Base-by-base conservation (phyloP, 2,888 invertebrate genomes). In the Brachynemurus nebulosus region DNA sequence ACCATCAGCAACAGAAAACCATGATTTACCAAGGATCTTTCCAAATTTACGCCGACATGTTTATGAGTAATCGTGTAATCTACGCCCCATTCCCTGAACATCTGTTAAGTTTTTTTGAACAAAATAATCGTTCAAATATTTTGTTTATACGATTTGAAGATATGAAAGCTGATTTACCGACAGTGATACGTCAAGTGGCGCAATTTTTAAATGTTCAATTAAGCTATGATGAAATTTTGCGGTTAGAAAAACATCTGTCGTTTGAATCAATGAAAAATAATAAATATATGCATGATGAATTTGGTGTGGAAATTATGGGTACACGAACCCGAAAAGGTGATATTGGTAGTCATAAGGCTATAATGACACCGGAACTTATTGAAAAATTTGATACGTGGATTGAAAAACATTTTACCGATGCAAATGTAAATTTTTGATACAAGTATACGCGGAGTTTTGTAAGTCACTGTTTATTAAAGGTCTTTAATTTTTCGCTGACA, bases 241-340 rank as follows among this genome's bases (percentile, higher is more conserved):
- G 48, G 1, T 59, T 75, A n/a, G 54, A 57, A 23, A 51, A 63
- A 2, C 70, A 71, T 54, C 64, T 72, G 48, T 66, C 66, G 45
- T 74, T 75, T 53, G 57, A 60, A 11, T 64, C 57, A 40, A 72
- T 72, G 72, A 66, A 65, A 51, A 54, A 58, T 16, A 71, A 72
- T 54, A 58, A 61, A 14, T 58, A 61, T 40, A 63, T 67, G 2
- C 72, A 72, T 53, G 60, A 57, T 43, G 59, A 60, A 45, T 50
- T 48, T 11, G 50, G 51, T 2, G 50, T 50, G 14, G 57, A 57
- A 42, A 53, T 56, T 14, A 51, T 52, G 7, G 54, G 54, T 2
- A 51, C 39, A 12, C 59, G 60, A 46, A 57, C 59, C 54, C 47
- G 59, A 3, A 57, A 56, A 59, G 68, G 68, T 20, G 52, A 54